Evolutionary conservation across 2,113 vertebrate species (phyloP), one percentile per base, ranked within the genome.

Genomic region (Emydura subglobosa): DNA sequence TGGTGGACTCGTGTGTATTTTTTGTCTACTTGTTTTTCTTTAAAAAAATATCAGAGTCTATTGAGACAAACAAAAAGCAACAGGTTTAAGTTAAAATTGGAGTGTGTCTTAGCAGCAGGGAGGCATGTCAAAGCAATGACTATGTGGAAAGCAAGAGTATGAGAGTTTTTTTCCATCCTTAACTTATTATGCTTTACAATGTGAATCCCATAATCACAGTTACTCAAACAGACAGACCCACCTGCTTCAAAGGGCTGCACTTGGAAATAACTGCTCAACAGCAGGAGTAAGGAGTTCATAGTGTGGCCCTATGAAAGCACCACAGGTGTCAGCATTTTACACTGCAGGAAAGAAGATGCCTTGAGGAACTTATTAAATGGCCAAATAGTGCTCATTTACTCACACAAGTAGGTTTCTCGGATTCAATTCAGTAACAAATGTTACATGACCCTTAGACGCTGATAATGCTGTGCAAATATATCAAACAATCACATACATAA

Each of bases 31-130:
- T 29, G 2, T 83, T 85, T 85, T 51, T 50, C 68, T 88, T 74
- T 74, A 42, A 65, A 86, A 53, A 83, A 88, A 2, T 65, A 79
- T 3, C 29, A 83, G 76, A 55, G 24, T 2, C 12, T 47, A 19
- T 27, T 1, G 1, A 87, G 78, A 0, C 2, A 82, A 94, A 57
- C 53, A 47, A 0, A 42, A 51, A 54, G 79, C 72, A 7, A 0
- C 2, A 85, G 2, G 11, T 59, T 83, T 79, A 82, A 92, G 19
- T 76, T 86, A 89, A 85, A 88, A 91, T n/a, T 50, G 50, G 6
- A 3, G 49, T 91, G 12, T 44, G 9, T n/a, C 50, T 68, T 34
- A 19, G 21, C 16, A 74, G 1, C 54, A 86, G 49, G 19, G 74
- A 85, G 61, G 10, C 14, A 50, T 79, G 22, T 76, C 42, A 76